Evolutionary conservation across 2,888 invertebrate genomes (phyloP), one percentile per base, ranked within the genome.

Genomic region (Megaustenia siamemsis): DNA sequence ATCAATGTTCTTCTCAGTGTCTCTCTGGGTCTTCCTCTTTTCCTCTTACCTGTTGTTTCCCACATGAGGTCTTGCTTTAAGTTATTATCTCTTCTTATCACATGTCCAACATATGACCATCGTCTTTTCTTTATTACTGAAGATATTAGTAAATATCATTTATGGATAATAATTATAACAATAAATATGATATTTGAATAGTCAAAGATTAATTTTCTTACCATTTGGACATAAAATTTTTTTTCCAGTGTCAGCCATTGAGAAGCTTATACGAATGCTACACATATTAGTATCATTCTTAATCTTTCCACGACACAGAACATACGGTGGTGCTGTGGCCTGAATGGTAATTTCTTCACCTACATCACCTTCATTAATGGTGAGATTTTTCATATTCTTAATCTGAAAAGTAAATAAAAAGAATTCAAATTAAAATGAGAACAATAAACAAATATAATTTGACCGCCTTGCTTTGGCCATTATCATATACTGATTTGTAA

Each of bases 261-360:
- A 76, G 45, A 80, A 63, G 24, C 35, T 49, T 2, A 87, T 15
- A 5, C 68, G 24, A 8, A 86, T 81, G 12, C 66, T 28, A 32
- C 86, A 86, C 5, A 76, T 15, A 49, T 85, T 83, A 5, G 83
- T 85, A n/a, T 73, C 45, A n/a, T 15, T 43, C 0, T 21, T 45
- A n/a, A 87, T 45, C 53, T 84, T 79, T 49, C 84, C 84, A 60
- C 86, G 73, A 77, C 89, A 89, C 21, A 89, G 68, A 56, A 88
- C 82, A 45, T 86, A 87, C 5, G 87, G 87, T 32, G 89, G 88
- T 21, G 87, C 86, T 18, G 86, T 85, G 53, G 83, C 85, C 49
- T 68, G 71, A 49, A 89, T 53, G 1, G 40, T 71, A 24, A 89
- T 78, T 28, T 56, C 40, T 10, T 80, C 85, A 24, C 86, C 80